phyloP scores from a whole-genome alignment of 2,113 vertebrate genomes.

The Thamnophis sirtalis region DNA sequence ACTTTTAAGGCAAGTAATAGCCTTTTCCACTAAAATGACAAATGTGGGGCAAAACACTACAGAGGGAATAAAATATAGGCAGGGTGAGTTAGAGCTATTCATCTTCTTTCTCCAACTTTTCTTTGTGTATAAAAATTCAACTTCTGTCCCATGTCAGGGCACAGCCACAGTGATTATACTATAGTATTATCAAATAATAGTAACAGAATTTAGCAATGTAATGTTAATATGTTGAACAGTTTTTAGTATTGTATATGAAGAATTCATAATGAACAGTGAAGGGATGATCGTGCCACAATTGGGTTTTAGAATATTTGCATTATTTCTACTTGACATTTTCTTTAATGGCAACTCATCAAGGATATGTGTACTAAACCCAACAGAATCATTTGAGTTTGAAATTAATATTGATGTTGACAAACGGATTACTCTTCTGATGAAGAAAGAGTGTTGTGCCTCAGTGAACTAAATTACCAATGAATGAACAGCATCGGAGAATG shows the following conservation, averaged over 20 bases:
- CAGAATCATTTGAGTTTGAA: constrained; percentile 7
- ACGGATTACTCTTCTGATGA: constrained; percentile 35
- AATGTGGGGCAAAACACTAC: background rate
- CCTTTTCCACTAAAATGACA: background rate
- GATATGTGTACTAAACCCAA: background rate
- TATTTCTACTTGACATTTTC: constrained; percentile 6
- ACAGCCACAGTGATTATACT: background rate
- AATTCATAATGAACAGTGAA: background rate
- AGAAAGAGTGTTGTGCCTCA: constrained; percentile 26
- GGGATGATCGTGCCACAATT: background rate
- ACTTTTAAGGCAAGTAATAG: background rate
- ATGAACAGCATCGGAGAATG: constrained; percentile 36
- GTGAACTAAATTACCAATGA: constrained; percentile 10
- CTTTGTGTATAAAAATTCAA: background rate
- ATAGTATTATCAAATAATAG: background rate
- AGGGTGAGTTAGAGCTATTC: background rate
- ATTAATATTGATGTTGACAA: constrained; percentile 23
- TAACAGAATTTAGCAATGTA: background rate
- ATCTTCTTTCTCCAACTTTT: background rate
- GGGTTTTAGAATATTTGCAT: background rate
- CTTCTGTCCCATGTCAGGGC: background rate
- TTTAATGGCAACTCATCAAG: background rate
- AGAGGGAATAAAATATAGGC: background rate
- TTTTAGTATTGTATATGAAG: background rate
- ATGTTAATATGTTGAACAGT: background rate